phyloP scores from a whole-genome alignment of 1,140 invertebrate species.

The Adelges cooleyi region DNA sequence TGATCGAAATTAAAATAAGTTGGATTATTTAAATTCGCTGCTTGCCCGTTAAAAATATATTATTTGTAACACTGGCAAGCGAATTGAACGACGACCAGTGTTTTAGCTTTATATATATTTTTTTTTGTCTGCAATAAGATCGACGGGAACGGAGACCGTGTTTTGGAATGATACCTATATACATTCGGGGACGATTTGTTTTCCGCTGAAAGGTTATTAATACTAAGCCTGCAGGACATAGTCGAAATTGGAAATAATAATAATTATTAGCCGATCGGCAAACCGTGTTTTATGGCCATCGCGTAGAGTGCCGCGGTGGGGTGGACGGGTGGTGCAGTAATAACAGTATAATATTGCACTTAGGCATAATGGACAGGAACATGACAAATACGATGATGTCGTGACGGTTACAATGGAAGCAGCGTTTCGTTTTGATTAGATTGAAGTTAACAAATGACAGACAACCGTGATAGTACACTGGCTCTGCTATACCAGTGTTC shows the following conservation, averaged over 20 bases:
- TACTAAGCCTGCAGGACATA: too few relatives aligned
- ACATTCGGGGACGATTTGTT: too few relatives aligned
- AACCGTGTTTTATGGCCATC: not conserved
- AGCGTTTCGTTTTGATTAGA: constrained; percentile 25
- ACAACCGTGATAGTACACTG: not conserved
- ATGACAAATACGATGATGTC: constrained; percentile 22
- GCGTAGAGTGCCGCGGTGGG: not conserved
- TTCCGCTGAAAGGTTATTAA: too few relatives aligned
- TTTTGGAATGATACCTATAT: too few relatives aligned
- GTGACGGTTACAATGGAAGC: constrained; percentile 2
- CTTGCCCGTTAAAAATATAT: too few relatives aligned
- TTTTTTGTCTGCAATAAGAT: too few relatives aligned
- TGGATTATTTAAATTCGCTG: too few relatives aligned
- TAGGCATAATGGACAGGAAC: not conserved
- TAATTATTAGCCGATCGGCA: not conserved
- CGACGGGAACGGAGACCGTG: too few relatives aligned
- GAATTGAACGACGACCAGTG: too few relatives aligned
- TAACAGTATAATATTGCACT: not conserved
- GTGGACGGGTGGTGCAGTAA: not conserved
- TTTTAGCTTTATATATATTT: too few relatives aligned
- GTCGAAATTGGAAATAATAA: not conserved
- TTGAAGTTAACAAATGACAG: constrained; percentile 24
- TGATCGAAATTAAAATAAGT: too few relatives aligned
- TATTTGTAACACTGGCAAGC: too few relatives aligned
- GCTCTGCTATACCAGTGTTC: not conserved